Evolutionary conservation across 35 echinoderm and acorn worm species (phyloP), one percentile per base, ranked within the genome.

Genomic region (Heliocidaris tuberculata): DNA sequence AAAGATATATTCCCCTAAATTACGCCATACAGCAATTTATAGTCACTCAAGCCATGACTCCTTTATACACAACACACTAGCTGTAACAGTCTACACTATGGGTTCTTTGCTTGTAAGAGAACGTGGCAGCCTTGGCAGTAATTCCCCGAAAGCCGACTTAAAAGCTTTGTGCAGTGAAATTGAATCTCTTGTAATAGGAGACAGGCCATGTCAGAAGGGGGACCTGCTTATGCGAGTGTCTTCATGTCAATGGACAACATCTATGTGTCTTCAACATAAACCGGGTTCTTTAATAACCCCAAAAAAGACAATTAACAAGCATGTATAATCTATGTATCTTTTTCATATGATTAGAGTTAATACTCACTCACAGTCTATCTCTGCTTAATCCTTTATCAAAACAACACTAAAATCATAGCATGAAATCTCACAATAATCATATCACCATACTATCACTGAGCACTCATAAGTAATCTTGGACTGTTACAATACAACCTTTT

Each of bases 151-250:
- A 89, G 87, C 87, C 87, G 87, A 89, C 87, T 89, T 89, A 89
- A 89, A 89, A 89, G 87, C 87, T 89, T 89, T 89, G 87, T 47
- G 87, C 87, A 89, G 47, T 89, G 87, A 89, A 89, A 89, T 89
- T 89, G 87, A 89, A 89, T 89, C 87, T 89, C 31, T 32, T 5
- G 87, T 48, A 89, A 31, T 47, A 89, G 5, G 47, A 32, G 87
- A 89, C 47, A 42, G 31, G 30, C 65, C 27, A 7, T 27, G 65
- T 78, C 27, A 78, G 65, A 3, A 78, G 65, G 65, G 21, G 65
- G 65, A 78, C 24, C 65, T 78, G 65, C 65, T 78, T 78, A 78
- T 78, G 65, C 27, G 27, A 78, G 65, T 78, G 65, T 78, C 27
- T 19, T 78, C 27, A 24, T 78, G 65, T 78, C 65, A n/a, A n/a